These are phyloP conservation scores for Desmophyllum pertusum DNA, from an alignment of 92 coral and sea anemone genomes.

Conservation along the genomic window DNA sequence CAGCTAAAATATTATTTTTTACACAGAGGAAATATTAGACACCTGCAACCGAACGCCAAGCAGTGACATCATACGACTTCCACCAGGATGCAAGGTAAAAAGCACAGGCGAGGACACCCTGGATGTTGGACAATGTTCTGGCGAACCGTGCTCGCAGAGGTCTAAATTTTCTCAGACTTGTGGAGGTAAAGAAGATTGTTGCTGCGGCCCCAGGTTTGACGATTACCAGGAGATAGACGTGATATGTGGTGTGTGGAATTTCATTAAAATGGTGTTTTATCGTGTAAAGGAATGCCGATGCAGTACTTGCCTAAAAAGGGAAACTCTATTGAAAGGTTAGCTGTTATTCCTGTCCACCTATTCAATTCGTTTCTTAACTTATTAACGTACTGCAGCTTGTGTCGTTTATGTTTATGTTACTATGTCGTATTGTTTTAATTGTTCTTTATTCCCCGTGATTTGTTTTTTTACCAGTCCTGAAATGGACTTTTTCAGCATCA, in stretches of 20 bases:
- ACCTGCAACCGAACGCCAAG: constrained; percentile 25
- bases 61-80: constrained; percentile 6
- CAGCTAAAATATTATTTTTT: no score
- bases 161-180: not conserved
- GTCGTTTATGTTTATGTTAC: no score
- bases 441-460: no score
- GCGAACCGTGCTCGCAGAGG: constrained; percentile 7
- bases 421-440: no score
- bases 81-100: not conserved
- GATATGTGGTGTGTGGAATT: not conserved
- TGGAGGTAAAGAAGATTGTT: constrained; percentile 12
- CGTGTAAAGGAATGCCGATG: constrained; percentile 25
- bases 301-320: not conserved
- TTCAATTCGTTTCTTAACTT: no score
- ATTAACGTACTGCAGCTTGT: no score
- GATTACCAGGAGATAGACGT: constrained; percentile 5
- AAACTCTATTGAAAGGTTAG: constrained; percentile 12
- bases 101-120: constrained; percentile 9
- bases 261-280: not conserved
- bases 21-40: constrained; percentile 3
- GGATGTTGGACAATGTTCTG: constrained; percentile 18
- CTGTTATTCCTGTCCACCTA: not conserved
- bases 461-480: no score
- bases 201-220: constrained; percentile 18
- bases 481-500: no score